Conservation (phyloP, 2,113 vertebrate genomes). For the Chloebia gouldiae region DNA sequence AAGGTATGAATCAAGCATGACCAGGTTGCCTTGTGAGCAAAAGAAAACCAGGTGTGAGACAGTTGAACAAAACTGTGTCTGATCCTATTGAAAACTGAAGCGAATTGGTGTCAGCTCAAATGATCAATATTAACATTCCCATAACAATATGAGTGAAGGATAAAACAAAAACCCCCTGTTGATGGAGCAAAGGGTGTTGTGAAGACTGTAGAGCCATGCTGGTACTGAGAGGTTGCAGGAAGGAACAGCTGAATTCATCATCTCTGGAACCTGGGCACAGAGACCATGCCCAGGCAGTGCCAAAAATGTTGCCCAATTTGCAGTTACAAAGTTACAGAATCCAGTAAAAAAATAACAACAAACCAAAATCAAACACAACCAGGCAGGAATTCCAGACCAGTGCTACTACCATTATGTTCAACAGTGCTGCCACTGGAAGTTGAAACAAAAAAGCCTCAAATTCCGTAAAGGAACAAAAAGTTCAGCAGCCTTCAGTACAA, state of each 20-base stretch:
- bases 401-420: accelerated
- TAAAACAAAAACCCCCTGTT: accelerated
- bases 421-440: neutral
- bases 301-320: neutral
- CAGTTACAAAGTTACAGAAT: neutral
- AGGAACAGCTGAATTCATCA: neutral
- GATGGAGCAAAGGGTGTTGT: neutral
- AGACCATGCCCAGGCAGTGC: neutral
- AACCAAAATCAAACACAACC: neutral
- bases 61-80: neutral
- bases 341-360: neutral
- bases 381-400: neutral
- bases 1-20: neutral
- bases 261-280: neutral
- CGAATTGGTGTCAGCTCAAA: accelerated
- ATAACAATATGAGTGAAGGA: neutral
- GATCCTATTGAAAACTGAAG: neutral
- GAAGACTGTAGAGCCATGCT: neutral
- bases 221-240: neutral
- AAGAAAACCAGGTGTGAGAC: neutral
- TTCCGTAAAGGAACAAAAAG: neutral
- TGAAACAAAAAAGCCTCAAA: neutral
- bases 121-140: neutral
- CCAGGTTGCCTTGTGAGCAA: neutral
- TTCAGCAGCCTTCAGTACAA: neutral